Conservation (phyloP, 2,888 invertebrate genomes). For the Microplitis deprimator region DNA sequence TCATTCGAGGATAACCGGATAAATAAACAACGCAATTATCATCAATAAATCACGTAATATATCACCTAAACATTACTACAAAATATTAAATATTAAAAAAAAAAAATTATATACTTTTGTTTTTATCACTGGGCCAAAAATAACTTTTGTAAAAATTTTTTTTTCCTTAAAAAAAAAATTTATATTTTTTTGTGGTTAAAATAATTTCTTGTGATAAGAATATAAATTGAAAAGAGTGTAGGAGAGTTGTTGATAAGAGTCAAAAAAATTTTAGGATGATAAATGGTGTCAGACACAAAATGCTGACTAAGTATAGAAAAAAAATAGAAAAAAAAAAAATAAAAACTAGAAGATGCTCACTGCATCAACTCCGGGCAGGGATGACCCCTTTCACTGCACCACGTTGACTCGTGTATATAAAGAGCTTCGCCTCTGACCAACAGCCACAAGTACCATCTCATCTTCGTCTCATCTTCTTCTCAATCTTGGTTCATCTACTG, state of each 20-base stretch:
- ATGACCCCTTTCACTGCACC: slow-evolving; percentile 72
- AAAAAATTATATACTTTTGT: slow-evolving; percentile 4
- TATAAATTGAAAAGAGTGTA: too few species aligned
- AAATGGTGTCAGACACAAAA: too few species aligned
- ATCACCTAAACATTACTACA: slow-evolving; percentile 28
- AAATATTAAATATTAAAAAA: neutral
- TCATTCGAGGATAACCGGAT: slow-evolving; percentile 22
- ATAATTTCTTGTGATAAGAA: too few species aligned
- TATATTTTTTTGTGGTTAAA: too few species aligned
- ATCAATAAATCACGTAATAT: slow-evolving; percentile 20
- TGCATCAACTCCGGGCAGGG: slow-evolving; percentile 69
- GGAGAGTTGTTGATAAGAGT: too few species aligned
- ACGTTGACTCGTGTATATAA: slow-evolving; percentile 69
- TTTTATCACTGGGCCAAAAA: too few species aligned
- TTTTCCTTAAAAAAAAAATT: too few species aligned
- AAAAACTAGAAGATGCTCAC: slow-evolving; percentile 56
- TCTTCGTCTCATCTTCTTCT: slow-evolving; percentile 69
- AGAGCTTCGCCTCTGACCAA: slow-evolving; percentile 69
- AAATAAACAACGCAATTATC: slow-evolving; percentile 23
- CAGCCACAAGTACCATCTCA: slow-evolving; percentile 69
- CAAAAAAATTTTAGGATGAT: too few species aligned
- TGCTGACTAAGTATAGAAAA: neutral
- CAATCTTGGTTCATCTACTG: slow-evolving; percentile 57
- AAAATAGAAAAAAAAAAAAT: slow-evolving; percentile 31
- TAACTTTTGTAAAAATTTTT: too few species aligned